Conservation (phyloP, 2,888 invertebrate genomes). For the Drymonia ruficornis region DNA sequence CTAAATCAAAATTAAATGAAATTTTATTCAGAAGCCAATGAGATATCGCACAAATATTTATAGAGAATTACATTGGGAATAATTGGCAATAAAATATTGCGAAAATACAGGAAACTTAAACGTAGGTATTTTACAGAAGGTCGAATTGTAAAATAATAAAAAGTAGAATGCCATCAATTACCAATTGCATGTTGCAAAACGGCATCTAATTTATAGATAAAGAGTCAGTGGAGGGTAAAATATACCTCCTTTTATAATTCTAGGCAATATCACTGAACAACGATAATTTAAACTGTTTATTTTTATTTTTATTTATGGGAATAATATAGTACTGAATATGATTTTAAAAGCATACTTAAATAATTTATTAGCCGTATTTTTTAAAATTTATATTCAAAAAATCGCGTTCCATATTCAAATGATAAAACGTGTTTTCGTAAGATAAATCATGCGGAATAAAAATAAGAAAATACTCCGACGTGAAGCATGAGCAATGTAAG, state of each 20-base stretch:
- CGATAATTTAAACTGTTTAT: not conserved
- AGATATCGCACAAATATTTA: not conserved
- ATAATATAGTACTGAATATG: not conserved
- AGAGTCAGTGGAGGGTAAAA: slow-evolving; percentile 27
- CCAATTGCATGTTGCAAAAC: slow-evolving; percentile 35
- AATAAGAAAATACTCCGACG: slow-evolving; percentile 30
- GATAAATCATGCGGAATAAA: slow-evolving; percentile 28
- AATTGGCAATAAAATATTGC: slow-evolving; percentile 4
- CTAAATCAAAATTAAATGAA: too few relatives aligned
- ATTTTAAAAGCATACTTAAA: slow-evolving; percentile 2
- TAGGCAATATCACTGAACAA: slow-evolving; percentile 17
- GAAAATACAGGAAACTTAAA: slow-evolving; percentile 11
- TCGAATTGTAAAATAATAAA: slow-evolving; percentile 17
- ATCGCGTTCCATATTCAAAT: slow-evolving; percentile 11
- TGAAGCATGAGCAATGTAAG: slow-evolving; percentile 26
- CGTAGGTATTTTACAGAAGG: slow-evolving; percentile 15
- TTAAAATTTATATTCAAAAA: not conserved
- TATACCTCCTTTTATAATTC: slow-evolving; percentile 20
- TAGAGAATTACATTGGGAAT: not conserved
- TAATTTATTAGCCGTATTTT: not conserved
- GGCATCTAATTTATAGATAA: slow-evolving; percentile 30
- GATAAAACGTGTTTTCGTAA: slow-evolving; percentile 13
- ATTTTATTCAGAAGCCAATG: too few relatives aligned
- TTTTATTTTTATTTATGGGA: not conserved
- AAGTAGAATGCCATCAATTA: slow-evolving; percentile 16